phyloP scores from a whole-genome alignment of 2,888 invertebrate genomes.

The Lasioglossum villosulum region DNA sequence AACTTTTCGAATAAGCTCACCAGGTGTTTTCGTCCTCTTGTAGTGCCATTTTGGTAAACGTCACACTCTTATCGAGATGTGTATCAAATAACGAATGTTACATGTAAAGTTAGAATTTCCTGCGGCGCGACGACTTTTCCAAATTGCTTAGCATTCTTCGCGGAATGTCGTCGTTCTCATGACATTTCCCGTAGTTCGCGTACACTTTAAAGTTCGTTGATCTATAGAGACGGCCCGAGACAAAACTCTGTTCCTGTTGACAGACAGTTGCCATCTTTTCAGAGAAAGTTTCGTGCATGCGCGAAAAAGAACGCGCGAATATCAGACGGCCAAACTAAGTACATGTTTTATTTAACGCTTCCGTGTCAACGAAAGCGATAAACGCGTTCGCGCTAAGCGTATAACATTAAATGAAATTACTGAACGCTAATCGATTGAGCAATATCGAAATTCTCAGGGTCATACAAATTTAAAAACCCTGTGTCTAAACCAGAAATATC shows the following conservation, averaged over 20 bases:
- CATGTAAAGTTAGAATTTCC: conserved; percentile 49
- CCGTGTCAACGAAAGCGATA: background rate
- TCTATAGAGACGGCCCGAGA: conserved; percentile 51
- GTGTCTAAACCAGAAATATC: background rate
- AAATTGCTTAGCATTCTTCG: conserved; percentile 56
- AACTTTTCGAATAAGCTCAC: conserved; percentile 81
- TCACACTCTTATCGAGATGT: conserved; percentile 61
- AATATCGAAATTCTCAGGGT: background rate
- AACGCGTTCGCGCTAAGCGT: background rate
- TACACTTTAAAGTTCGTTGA: conserved; percentile 46
- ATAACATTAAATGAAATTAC: conserved; percentile 7
- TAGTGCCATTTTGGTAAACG: conserved; percentile 86
- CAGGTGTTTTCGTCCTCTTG: conserved; percentile 88
- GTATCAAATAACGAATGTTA: conserved; percentile 35
- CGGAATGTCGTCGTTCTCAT: conserved; percentile 31
- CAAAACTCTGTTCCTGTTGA: conserved; percentile 68
- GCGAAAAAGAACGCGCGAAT: conserved; percentile 45
- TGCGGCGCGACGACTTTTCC: conserved; percentile 27
- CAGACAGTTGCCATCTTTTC: conserved; percentile 73
- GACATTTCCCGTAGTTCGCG: conserved; percentile 37
- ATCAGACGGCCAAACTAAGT: conserved; percentile 7
- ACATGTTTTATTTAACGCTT: background rate
- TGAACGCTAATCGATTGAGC: background rate
- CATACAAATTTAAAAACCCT: background rate
- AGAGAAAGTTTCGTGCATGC: conserved; percentile 54